phyloP scores from a whole-genome alignment of 2,113 vertebrate genomes.

The Eptesicus fuscus region DNA sequence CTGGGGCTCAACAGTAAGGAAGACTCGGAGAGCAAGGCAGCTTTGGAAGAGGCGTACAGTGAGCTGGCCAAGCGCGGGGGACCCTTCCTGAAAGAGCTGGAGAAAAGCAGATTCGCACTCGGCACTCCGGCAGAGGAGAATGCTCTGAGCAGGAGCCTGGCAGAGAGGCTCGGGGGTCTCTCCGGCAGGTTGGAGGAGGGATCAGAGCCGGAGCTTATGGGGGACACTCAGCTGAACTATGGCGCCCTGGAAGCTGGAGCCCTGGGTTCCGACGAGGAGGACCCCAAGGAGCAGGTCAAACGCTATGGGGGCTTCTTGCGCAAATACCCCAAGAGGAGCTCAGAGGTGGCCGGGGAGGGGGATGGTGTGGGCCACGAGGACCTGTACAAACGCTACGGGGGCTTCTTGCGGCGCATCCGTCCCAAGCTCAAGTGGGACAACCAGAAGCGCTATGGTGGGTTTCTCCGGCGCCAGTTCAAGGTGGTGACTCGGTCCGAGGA shows the following conservation, averaged over 20 bases:
- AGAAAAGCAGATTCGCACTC: conserved; percentile 82
- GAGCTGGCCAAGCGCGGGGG: conserved; percentile 82
- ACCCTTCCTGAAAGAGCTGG: conserved; percentile 88
- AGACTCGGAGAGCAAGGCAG: conserved; percentile 46
- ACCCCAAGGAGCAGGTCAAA: conserved; percentile 79
- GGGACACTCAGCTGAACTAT: conserved; percentile 31
- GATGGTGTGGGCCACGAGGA: conserved; percentile 80
- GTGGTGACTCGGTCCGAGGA: conserved; percentile 89
- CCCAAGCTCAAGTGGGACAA: conserved; percentile 97
- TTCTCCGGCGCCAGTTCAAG: conserved; percentile 95
- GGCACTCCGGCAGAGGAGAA: conserved; percentile 80
- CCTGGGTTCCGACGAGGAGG: conserved; percentile 39
- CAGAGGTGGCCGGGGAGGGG: conserved; percentile 59
- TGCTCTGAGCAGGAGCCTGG: conserved; percentile 75
- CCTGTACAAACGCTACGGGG: conserved; percentile 96
- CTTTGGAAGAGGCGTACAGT: conserved; percentile 61
- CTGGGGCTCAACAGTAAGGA: conserved; percentile 5
- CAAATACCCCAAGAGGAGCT: conserved; percentile 89
- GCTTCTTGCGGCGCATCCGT: conserved; percentile 95
- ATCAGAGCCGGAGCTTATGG: conserved; percentile 40
- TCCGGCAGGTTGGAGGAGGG: conserved; percentile 78
- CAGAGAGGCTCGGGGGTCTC: conserved; percentile 80
- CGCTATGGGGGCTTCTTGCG: conserved; percentile 91
- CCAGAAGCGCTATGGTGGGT: conserved; percentile 95
- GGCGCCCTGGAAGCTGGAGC: neutral